Percentiles rank a stretch among this genome's conserved stretches.
Evolutionary conservation across 2,888 invertebrate species (phyloP).

Genomic region (Oscheius myriophilus): DNA sequence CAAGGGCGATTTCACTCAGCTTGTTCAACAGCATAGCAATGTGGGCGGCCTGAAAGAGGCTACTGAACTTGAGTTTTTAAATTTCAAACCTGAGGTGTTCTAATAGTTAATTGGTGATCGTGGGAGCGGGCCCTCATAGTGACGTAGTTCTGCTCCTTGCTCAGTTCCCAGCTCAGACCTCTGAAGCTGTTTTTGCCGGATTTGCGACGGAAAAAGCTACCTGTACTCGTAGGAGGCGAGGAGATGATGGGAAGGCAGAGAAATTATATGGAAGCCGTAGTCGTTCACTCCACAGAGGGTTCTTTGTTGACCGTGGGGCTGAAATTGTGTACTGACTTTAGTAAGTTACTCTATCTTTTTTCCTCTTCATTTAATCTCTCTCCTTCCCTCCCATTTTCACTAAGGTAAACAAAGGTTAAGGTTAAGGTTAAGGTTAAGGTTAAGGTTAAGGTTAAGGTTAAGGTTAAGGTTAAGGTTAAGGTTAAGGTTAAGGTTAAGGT

Average conservation of each 20-base stretch:
- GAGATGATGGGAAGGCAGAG: slow-evolving; percentile 1
- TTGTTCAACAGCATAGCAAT: slow-evolving; percentile 14
- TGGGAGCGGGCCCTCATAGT: slow-evolving; percentile 7
- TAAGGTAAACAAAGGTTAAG: too few relatives aligned
- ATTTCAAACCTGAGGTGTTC: background rate
- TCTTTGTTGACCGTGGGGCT: slow-evolving; percentile 19
- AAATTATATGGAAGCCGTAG: slow-evolving; percentile 22
- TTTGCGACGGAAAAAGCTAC: background rate
- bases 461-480: too few relatives aligned
- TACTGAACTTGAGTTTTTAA: too few relatives aligned
- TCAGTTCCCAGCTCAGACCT: slow-evolving; percentile 15
- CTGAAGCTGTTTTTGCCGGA: background rate
- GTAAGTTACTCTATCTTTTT: too few relatives aligned
- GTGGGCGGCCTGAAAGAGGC: slow-evolving; percentile 4
- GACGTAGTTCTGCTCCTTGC: slow-evolving; percentile 7
- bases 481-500: too few relatives aligned
- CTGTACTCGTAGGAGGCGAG: slow-evolving; percentile 26
- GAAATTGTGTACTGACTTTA: slow-evolving; percentile 8
- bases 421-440: too few relatives aligned
- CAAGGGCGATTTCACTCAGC: background rate
- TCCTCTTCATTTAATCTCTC: too few relatives aligned
- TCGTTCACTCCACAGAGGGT: slow-evolving; percentile 16
- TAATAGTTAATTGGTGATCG: slow-evolving; percentile 8
- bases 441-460: too few relatives aligned
- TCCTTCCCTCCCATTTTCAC: too few relatives aligned